These are phyloP conservation scores for Pterobdella sp. DNA, from an alignment of 2,888 invertebrate genomes.

Conservation along the genomic window DNA sequence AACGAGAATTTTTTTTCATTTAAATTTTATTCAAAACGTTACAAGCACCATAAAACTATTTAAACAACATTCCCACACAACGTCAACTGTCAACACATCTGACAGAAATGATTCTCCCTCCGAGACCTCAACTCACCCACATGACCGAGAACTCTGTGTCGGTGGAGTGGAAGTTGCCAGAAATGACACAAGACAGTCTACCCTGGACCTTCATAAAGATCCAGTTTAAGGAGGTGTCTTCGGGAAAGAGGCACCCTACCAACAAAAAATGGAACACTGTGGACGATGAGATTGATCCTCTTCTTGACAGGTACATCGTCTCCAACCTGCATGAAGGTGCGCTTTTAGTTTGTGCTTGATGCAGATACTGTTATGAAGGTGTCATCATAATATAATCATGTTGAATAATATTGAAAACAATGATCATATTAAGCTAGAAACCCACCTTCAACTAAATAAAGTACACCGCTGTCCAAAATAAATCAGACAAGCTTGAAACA, in stretches of 20 bases:
- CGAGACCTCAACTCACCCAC: neutral
- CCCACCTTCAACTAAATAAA: too few species aligned
- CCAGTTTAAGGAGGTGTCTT: slow-evolving; percentile 20
- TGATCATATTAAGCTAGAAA: neutral
- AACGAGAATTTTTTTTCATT: neutral
- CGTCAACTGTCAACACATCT: neutral
- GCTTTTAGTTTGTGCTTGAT: neutral
- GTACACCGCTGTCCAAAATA: too few species aligned
- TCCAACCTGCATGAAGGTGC: slow-evolving; percentile 16
- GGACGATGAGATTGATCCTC: slow-evolving; percentile 23
- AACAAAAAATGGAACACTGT: slow-evolving; percentile 17
- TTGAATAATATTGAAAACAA: neutral
- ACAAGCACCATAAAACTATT: neutral
- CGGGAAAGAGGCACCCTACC: neutral
- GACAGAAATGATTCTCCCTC: slow-evolving; percentile 18
- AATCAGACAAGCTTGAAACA: too few species aligned
- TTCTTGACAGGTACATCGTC: neutral
- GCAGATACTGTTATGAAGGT: neutral
- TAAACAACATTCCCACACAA: neutral
- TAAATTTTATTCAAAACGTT: neutral
- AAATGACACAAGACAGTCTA: neutral
- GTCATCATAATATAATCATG: neutral
- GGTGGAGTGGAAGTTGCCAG: slow-evolving; percentile 14
- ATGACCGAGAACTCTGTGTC: slow-evolving; percentile 8
- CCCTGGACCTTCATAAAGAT: slow-evolving; percentile 21